Conservation (phyloP, 1,140 invertebrate species). For the Caerostris extrusa region DNA sequence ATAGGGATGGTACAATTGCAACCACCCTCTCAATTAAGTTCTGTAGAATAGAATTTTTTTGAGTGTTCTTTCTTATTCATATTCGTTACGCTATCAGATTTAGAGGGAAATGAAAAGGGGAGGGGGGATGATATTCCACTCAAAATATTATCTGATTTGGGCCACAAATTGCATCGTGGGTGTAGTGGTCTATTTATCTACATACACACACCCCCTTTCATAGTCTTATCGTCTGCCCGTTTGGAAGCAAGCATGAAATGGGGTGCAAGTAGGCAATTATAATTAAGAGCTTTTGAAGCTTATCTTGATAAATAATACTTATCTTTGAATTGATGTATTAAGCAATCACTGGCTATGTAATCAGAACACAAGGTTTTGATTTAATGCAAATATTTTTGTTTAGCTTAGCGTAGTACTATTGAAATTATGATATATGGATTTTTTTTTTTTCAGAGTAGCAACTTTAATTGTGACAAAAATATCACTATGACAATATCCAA, state of each 20-base stretch:
- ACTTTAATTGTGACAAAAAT: too few relatives aligned
- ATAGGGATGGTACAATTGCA: not conserved
- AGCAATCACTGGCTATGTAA: not conserved
- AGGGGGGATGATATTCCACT: not conserved
- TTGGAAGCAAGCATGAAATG: not conserved
- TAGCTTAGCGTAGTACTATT: too few relatives aligned
- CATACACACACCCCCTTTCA: not conserved
- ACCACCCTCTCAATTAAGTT: slow-evolving; percentile 21
- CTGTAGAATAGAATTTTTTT: not conserved
- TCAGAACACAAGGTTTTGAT: not conserved
- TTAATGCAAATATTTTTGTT: too few relatives aligned
- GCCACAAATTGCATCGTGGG: slow-evolving; percentile 43
- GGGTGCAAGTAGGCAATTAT: not conserved
- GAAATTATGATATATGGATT: too few relatives aligned
- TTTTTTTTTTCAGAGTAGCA: too few relatives aligned
- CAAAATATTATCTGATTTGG: slow-evolving; percentile 43
- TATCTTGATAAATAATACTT: too few relatives aligned
- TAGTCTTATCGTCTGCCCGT: not conserved
- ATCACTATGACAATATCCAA: too few relatives aligned
- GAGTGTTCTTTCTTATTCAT: not conserved
- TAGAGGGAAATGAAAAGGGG: not conserved
- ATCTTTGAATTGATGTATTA: not conserved
- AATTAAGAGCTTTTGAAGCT: slow-evolving; percentile 6
- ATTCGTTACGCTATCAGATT: slow-evolving; percentile 21
- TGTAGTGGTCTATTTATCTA: slow-evolving; percentile 33